Evolutionary conservation across 2,113 vertebrate species (phyloP).

Genomic region (Psilopsiagon aymara): DNA sequence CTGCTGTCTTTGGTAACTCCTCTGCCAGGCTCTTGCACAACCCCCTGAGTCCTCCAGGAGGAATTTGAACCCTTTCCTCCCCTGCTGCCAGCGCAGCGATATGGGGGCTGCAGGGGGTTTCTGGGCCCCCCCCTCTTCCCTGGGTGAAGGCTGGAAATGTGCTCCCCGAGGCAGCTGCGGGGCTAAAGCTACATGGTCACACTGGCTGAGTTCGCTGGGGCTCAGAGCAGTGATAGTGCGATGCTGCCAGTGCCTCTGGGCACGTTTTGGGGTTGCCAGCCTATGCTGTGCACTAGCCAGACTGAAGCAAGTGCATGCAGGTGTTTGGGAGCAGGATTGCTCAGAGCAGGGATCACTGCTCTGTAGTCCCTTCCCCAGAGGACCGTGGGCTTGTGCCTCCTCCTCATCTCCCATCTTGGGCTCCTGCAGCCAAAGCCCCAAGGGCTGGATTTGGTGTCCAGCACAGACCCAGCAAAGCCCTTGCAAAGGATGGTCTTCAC

Average conservation of each 20-base stretch:
- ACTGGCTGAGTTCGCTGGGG: background rate
- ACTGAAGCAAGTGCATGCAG: background rate
- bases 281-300: background rate
- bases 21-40: background rate
- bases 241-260: background rate
- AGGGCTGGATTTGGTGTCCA: background rate
- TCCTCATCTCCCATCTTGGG: background rate
- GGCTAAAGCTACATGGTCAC: fast-evolving
- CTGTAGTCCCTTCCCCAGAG: background rate
- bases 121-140: background rate
- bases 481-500: background rate
- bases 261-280: background rate
- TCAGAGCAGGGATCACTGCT: fast-evolving
- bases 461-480: background rate
- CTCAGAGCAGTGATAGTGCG: fast-evolving
- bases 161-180: fast-evolving
- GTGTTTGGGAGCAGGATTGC: background rate
- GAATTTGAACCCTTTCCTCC: background rate
- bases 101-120: background rate
- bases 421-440: background rate
- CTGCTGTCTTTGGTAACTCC: conserved; percentile 3
- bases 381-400: fast-evolving
- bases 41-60: fast-evolving
- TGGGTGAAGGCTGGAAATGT: background rate
- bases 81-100: fast-evolving